phyloP scores from a whole-genome alignment of 2,888 invertebrate species.

The Agrotis clavis region DNA sequence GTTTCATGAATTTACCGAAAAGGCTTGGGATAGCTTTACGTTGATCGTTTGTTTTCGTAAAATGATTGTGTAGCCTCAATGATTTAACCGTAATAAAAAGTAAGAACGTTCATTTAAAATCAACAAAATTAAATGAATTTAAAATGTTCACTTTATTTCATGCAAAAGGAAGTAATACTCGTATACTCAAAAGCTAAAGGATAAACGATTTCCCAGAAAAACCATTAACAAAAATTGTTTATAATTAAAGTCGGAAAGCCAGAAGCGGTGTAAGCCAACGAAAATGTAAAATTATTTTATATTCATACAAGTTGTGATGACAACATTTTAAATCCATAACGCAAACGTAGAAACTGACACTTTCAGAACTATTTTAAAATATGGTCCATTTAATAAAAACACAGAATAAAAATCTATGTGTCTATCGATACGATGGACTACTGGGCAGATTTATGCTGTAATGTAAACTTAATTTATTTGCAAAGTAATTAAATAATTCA shows the following conservation, averaged over 20 bases:
- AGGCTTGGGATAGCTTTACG: neutral
- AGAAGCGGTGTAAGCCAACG: neutral
- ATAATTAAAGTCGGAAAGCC: neutral
- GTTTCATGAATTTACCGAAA: conserved; percentile 5
- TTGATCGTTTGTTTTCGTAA: neutral
- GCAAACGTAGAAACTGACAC: neutral
- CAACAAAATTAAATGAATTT: neutral
- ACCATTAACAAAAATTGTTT: neutral
- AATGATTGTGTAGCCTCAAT: conserved; percentile 5
- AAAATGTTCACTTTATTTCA: neutral
- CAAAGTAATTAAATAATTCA: neutral
- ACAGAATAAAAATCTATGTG: neutral
- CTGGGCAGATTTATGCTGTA: neutral
- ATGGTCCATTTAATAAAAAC: neutral
- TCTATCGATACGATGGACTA: neutral
- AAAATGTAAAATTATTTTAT: neutral
- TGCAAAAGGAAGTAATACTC: neutral
- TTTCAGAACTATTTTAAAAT: neutral
- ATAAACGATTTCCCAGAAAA: neutral
- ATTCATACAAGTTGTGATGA: neutral
- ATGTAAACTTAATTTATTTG: neutral
- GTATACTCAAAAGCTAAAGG: neutral
- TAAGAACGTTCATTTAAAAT: neutral
- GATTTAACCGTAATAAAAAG: neutral
- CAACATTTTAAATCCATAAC: neutral